Base-by-base conservation (phyloP, 2,888 invertebrate species). In the Anorthoa munda region DNA sequence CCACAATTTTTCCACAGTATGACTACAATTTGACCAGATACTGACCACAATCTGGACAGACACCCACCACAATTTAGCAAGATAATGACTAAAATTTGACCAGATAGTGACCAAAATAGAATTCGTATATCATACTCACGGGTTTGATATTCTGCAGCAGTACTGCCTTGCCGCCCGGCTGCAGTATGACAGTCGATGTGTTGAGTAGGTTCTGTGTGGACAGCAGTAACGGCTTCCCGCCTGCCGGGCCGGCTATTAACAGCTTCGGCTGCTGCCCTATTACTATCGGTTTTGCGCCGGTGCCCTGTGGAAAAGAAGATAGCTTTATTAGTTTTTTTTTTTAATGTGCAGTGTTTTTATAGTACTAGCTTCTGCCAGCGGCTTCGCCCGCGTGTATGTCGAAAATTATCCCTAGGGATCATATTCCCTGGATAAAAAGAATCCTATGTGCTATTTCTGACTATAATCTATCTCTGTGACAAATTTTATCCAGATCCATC, bases 111-210 rank as follows among this genome's bases (percentile, higher is more conserved):
- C 1, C 12, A 63, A n/a, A 26, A 46, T 13, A 1, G 2, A 17
- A 7, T 11, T 31, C 15, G 12, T 9, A 12, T 21, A 26, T 2
- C 21, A 60, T 69, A 88, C 91, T 88, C 31, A 95, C 95, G 66
- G 95, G 94, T 77, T 96, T 96, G 89, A 96, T 94, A 45, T 95
- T 96, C 89, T 97, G 96, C 77, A 97, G 88, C 64, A 97, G 92
- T 46, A 97, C 96, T 0, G 97, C 96, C 79, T 97, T 97, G 51
- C 97, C 96, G 2, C 96, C 96, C 1, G 95, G 96, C 82, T 95
- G 96, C 61, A 96, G 89, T 13, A 96, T 93, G 31, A 96, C 95
- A 0, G 96, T 94, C 9, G 95, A 94, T 0, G 94, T 92, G 90
- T 95, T 96, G 87, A 96, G 92, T 7, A 96, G 87, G 80, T 93